These are phyloP conservation scores for Zaprionus gabonicus DNA, from an alignment of 1,140 invertebrate species.

Conservation along the genomic window DNA sequence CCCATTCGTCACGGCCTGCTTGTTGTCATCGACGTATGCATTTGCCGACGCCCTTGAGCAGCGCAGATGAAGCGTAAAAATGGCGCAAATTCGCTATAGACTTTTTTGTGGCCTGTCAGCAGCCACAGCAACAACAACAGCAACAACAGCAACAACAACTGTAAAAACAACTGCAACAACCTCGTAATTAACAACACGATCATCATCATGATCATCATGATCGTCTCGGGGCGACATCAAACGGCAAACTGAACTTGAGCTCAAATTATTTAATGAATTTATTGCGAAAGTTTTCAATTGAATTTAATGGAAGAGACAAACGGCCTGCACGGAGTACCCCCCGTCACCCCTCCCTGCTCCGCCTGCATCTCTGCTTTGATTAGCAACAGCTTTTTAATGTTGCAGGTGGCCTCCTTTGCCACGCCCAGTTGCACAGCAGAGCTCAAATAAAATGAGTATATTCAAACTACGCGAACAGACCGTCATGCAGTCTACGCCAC, in stretches of 20 bases:
- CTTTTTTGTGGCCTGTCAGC: slow-evolving; percentile 35
- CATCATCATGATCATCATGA: slow-evolving; percentile 41
- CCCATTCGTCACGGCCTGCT: slow-evolving; percentile 45
- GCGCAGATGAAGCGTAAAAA: slow-evolving; percentile 73
- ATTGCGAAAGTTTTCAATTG: slow-evolving; percentile 75
- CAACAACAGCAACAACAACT: neutral
- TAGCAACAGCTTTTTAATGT: slow-evolving; percentile 39
- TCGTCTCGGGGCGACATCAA: slow-evolving; percentile 53
- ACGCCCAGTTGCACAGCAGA: slow-evolving; percentile 73
- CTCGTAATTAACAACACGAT: slow-evolving; percentile 15
- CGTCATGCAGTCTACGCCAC: slow-evolving; percentile 82
- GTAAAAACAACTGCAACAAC: slow-evolving; percentile 5
- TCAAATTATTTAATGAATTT: slow-evolving; percentile 82
- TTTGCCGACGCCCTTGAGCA: slow-evolving; percentile 52
- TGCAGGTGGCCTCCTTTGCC: slow-evolving; percentile 73
- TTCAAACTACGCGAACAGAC: slow-evolving; percentile 33
- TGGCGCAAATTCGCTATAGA: slow-evolving; percentile 50
- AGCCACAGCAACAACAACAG: slow-evolving; percentile 6
- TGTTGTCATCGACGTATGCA: slow-evolving; percentile 26
- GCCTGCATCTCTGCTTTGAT: neutral
- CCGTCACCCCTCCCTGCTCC: neutral
- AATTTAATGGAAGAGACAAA: slow-evolving; percentile 51
- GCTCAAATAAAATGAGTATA: slow-evolving; percentile 69
- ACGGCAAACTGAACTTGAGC: slow-evolving; percentile 70
- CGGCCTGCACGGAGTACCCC: slow-evolving; percentile 1